These are phyloP conservation scores for Phoebastria nigripes DNA, from an alignment of 2,797 vertebrate species.

Conservation along the genomic window DNA sequence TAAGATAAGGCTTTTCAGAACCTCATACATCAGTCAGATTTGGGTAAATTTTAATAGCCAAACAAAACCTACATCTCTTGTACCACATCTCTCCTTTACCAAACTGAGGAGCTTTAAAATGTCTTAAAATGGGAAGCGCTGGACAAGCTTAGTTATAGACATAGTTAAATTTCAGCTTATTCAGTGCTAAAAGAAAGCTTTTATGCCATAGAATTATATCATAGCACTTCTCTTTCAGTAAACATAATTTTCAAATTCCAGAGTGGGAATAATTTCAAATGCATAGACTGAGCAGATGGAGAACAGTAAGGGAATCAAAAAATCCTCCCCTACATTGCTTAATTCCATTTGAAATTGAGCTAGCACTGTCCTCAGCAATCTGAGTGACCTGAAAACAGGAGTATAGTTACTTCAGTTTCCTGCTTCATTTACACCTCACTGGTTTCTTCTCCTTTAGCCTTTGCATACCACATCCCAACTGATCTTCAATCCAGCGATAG, in stretches of 20 bases:
- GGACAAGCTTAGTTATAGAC: not conserved
- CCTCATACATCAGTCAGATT: not conserved
- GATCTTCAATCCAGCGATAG: not conserved
- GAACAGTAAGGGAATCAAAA: not conserved
- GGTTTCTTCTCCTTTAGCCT: not conserved
- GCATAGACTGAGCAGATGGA: not conserved
- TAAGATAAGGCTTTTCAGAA: not conserved
- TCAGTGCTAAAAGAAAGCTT: not conserved
- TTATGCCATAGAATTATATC: not conserved
- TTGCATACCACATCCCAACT: not conserved
- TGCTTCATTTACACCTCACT: not conserved
- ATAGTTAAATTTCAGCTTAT: not conserved
- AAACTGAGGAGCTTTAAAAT: not conserved
- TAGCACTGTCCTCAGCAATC: not conserved
- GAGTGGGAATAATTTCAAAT: constrained; percentile 6
- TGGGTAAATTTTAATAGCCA: not conserved
- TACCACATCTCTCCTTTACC: not conserved
- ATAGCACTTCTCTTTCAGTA: not conserved
- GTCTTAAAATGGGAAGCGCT: not conserved
- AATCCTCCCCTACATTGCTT: not conserved
- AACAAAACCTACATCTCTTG: not conserved
- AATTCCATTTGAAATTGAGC: not conserved
- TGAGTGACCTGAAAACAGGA: not conserved
- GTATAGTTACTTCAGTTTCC: not conserved
- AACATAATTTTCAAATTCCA: not conserved